phyloP scores from a whole-genome alignment of 2,113 vertebrate species.

The Arothron firmamentum region DNA sequence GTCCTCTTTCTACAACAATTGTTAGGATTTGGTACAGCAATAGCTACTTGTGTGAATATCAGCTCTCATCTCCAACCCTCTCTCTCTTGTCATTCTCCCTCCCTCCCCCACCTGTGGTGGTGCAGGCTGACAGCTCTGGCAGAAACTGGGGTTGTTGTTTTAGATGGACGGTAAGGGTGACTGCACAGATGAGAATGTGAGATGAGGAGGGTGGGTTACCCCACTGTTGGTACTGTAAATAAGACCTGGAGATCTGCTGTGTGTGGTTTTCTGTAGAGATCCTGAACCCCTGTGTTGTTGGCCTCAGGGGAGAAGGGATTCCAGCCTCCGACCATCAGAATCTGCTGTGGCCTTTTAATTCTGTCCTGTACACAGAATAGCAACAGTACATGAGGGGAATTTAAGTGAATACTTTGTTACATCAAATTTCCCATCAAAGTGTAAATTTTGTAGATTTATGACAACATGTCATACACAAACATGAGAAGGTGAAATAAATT shows the following conservation, averaged over 20 bases:
- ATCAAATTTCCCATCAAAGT: too few relatives aligned
- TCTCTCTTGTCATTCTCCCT: conserved; percentile 23
- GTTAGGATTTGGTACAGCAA: conserved; percentile 11
- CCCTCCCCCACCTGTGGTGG: conserved; percentile 49
- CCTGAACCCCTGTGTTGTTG: conserved; percentile 19
- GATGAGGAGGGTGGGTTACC: conserved; percentile 18
- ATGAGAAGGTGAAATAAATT: background rate
- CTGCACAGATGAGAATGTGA: conserved; percentile 30
- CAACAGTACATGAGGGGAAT: background rate
- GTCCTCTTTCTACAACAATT: conserved; percentile 12
- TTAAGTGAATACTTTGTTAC: background rate
- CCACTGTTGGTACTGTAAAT: conserved; percentile 36
- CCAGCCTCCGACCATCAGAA: conserved; percentile 9
- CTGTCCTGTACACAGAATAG: conserved; percentile 12
- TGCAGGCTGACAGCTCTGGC: conserved; percentile 40
- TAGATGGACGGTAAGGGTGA: conserved; percentile 39
- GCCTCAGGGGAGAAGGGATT: conserved; percentile 12
- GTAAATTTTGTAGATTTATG: background rate
- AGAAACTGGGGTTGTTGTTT: conserved; percentile 43
- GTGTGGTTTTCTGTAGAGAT: conserved; percentile 28
- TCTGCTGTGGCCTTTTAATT: conserved; percentile 26
- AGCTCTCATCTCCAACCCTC: conserved; percentile 14
- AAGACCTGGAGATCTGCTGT: conserved; percentile 25
- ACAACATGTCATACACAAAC: background rate
- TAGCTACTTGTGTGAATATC: conserved; percentile 13